Evolutionary conservation across 2,888 invertebrate genomes (phyloP), one percentile per base, ranked within the genome.

Genomic region (Mellilla xanthometata): DNA sequence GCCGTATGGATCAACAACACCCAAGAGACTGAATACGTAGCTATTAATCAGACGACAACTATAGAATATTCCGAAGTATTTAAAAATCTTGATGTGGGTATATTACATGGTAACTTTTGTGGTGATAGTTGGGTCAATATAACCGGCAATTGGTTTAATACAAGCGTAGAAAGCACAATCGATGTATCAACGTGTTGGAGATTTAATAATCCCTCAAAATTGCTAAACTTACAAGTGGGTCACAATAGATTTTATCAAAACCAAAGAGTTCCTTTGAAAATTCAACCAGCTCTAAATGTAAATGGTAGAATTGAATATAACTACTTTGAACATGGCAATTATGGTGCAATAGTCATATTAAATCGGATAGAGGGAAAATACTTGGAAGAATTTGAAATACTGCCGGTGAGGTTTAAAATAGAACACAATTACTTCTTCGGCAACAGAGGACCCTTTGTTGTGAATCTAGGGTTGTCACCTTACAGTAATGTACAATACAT

Each of bases 51-150:
- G 79, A 96, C 96, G 0, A 96, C 95, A 0, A 94, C 95, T 0
- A 91, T 98, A 8, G 95, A 97, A 66, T 96, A 97, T 76, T 96
- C 96, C 0, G 93, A 95, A 72, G 93, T 99, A 64, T 93, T 94
- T 56, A 94, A 94, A 53, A 99, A 99, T 78, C 85, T 95, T 4
- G 96, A 97, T 69, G 93, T 95, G 22, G 99, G 98, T 0, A 92
- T 99, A 29, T 84, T 97, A 36, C 94, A 99, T 56, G 98, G 99
- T 2, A 99, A 99, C 78, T 98, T 94, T 69, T 99, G 99, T 67
- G 94, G 94, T 3, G 91, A 93, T 62, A 93, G 94, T 30, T 93
- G 94, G 86, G 93, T 98, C 0, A 99, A 99, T 76, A 92, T 98
- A n/a, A 97, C 96, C 0, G 95, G 95, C n/a, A 97, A 97, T 72